Base-by-base conservation (phyloP, 2,888 invertebrate species). In the Mamestra brassicae region DNA sequence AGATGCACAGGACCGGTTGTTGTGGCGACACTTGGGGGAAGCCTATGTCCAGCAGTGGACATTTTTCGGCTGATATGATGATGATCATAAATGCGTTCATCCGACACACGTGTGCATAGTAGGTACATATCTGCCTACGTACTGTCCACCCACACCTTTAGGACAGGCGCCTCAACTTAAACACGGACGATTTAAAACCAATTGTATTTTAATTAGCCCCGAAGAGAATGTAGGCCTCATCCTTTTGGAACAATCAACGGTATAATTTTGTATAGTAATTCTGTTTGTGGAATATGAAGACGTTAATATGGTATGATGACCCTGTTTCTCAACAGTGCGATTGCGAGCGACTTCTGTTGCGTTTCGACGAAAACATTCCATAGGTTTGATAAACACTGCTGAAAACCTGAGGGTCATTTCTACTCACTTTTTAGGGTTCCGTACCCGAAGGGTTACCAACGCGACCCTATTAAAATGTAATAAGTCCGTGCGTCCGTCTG, bases 151-250 rank as follows among this genome's bases (percentile, higher is more conserved):
- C 88, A 91, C 90, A 80, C 76, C 60, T 78, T 74, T 34, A 70
- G 60, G 60, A 71, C 61, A 66, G 81, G 81, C 85, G 82, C 83
- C 78, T 58, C 73, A 58, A 65, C 71, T 66, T 61, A 69, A 72
- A 74, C 68, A 66, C 78, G 83, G 78, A 82, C 75, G 42, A 71
- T 84, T 84, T 82, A 82, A 85, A 72, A 71, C 58, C 89, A 86
- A 90, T 90, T 90, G 90, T 90, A 90, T 90, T 90, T 86, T 90
- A 90, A 90, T 90, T 88, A 88, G 76, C 47, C 63, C 17, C 45
- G 66, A 67, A 72, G 64, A 72, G 72, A 60, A 77, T 72, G 73
- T 73, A 85, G 60, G 63, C 55, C 63, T 68, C 71, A 61, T 84
- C 72, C 73, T 74, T 74, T 71, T 75, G 73, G 74, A 72, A 78